Conservation (phyloP, 2,888 invertebrate genomes). For the Danaus chrysippus region DNA sequence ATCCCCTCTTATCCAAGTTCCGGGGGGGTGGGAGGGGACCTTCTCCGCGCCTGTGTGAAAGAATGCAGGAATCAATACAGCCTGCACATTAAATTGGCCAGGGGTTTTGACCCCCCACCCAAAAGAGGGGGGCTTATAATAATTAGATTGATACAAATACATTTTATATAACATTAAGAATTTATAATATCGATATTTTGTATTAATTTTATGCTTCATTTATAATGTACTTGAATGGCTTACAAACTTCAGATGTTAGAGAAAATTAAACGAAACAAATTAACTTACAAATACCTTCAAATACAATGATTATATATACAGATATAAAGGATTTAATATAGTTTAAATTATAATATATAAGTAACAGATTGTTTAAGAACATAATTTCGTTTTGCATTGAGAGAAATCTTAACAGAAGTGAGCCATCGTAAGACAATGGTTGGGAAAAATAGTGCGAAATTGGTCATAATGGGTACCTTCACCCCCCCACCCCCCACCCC, state of each 20-base stretch:
- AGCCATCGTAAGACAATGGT: conserved; percentile 63
- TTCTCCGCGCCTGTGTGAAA: conserved; percentile 74
- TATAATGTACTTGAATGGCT: no score
- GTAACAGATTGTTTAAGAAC: no score
- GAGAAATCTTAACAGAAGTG: conserved; percentile 50
- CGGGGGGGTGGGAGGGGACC: conserved; percentile 40
- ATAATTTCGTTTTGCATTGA: conserved; percentile 14
- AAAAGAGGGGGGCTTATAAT: conserved; percentile 24
- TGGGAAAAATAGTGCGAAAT: conserved; percentile 66
- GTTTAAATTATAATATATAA: no score
- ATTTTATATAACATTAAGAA: background rate
- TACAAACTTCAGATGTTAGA: no score
- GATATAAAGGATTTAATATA: no score
- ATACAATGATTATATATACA: no score
- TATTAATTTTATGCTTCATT: no score
- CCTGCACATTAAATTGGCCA: conserved; percentile 73
- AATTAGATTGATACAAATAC: conserved; percentile 12
- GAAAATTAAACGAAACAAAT: no score
- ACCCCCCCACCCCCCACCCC: conserved; percentile 41
- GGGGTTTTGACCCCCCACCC: conserved; percentile 57
- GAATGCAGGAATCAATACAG: conserved; percentile 78
- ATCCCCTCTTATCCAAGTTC: conserved; percentile 61
- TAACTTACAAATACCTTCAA: no score
- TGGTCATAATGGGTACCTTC: conserved; percentile 74
- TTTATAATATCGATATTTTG: background rate